Base-by-base conservation (phyloP, 2,888 invertebrate genomes). In the Macropis europaea region DNA sequence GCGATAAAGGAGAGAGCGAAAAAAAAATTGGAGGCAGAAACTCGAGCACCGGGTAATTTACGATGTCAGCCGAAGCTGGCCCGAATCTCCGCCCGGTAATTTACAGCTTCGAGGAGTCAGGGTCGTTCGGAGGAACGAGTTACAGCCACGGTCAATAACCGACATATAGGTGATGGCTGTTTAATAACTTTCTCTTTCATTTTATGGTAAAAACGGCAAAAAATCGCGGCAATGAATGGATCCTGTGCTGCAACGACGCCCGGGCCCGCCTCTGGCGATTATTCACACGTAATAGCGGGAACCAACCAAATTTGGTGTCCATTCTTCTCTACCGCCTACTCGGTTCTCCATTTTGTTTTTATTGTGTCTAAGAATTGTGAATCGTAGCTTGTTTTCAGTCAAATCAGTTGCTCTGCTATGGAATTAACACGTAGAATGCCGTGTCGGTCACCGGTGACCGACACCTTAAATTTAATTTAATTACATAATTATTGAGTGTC, bases 141-240 rank as follows among this genome's bases (percentile, higher is more conserved):
- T 40, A n/a, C n/a, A 28, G 45, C 17, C n/a, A 26, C 5, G 59
- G 73, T 76, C 73, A 59, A 50, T 59, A 66, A 47, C 69, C 77
- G 60, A 32, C 60, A 77, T 73, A 77, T 73, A 54, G 73, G 69
- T 77, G 77, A 77, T 67, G 77, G 77, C 64, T 71, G 40, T 60
- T 68, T 71, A 74, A 68, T 64, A 62, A 74, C 77, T 77, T 77
- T 77, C 77, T 62, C 77, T 64, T 74, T 77, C 67, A 42, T 50
- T 77, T 63, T 56, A 47, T 22, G 36, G 34, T 57, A 62, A 70
- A 66, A 47, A 61, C n/a, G 4, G 48, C 28, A 38, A 30, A 36
- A 38, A 5, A 7, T 28, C 1, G n/a, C 9, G 53, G 19, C 42
- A 26, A 54, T 34, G 53, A 61, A 56, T 32, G 36, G 17, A 50